Base-by-base conservation (phyloP, 1,140 invertebrate genomes). In the Heliconius hewitsoni region DNA sequence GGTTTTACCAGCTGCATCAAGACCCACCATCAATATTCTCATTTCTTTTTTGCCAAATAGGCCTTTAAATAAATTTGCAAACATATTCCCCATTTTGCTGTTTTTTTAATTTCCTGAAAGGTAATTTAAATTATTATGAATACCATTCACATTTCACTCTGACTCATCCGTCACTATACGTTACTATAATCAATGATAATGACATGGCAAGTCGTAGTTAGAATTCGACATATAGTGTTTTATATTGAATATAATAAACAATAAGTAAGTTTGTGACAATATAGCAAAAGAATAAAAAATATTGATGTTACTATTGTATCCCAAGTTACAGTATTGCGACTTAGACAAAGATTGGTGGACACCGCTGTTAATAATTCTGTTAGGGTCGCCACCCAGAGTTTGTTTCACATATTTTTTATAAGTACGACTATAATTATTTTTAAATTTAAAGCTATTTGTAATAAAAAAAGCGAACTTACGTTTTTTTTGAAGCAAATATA, bases 1-100 rank as follows among this genome's bases (percentile, higher is more conserved):
- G 90, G 99, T 99, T 97, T 99, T 99, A 96, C 99, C 99, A 95
- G 99, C 99, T 90, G 98, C 98, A 96, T 99, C 99, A 85, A 99
- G 96, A 90, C 99, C 99, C 86, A 97, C 98, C 98, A 99, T 99
- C 94, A 99, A 96, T 97, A 99, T 99, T 96, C 98, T 97, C 98
- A 99, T 99, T 96, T 99, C 98, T 94, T 99, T 99, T 96, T 99
- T 99, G 96, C 98, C 98, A 95, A 99, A 99, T 84, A 99, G 97
- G 96, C 98, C 98, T 97, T 99, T 99, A 95, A 97, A 97, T 95
- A 97, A 96, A 95, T 97, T 97, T 91, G 97, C 96, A 95, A 97
- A 97, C 95, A 97, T 96, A 96, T 97, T 97, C 96, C 97, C 97
- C 97, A 97, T 97, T 95, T 94, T 96, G 94, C 90, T 86, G 91